Base-by-base conservation (phyloP, 2,797 vertebrate species). In the Amphiprion clarkii region DNA sequence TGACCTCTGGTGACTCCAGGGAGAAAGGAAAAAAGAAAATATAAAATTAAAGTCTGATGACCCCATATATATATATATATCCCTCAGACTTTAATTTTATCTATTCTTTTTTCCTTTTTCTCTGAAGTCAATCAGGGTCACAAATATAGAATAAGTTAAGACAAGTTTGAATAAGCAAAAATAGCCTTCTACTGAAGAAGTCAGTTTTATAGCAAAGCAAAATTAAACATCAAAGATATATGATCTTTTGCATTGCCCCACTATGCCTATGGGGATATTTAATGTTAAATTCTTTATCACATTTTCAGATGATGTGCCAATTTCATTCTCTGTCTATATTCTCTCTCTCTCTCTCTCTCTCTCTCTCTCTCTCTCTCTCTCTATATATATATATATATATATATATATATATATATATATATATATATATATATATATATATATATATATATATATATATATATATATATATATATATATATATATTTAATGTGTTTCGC, bases 401-500 rank as follows among this genome's bases (percentile, higher is more conserved):
- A 23, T 23, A 23, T 23, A 23, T 23, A 23, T 23, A 23, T 23
- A 31, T 31, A 31, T 31, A 31, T 31, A 31, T 31, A 31, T 6
- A 23, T 23, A 23, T 23, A 23, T 23, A 23, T 23, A 23, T 23
- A 23, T 23, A 23, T 23, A 23, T 23, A 23, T 23, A 23, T 23
- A 23, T 23, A 23, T 23, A 23, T 23, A 23, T 23, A 31, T 31
- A 31, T 31, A 31, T 31, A 31, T 31, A 31, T 6, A 31, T 6
- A 31, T 31, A 31, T 31, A 31, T 31, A 31, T 4, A 31, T 31
- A 31, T 31, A 31, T 53, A 2, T 70, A 0, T 3, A 51, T 39
- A 61, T 61, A 42, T 25, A 27, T 68, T 66, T 17, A 68, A 11
- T 51, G 27, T 31, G 11, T 2, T 65, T 54, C 21, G 6, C 40